A percentile compares a stretch with the other conserved stretches of the same genome.
These are phyloP conservation scores for Istiophorus platypterus DNA, from an alignment of 2,113 vertebrate species.

Conservation along the genomic window DNA sequence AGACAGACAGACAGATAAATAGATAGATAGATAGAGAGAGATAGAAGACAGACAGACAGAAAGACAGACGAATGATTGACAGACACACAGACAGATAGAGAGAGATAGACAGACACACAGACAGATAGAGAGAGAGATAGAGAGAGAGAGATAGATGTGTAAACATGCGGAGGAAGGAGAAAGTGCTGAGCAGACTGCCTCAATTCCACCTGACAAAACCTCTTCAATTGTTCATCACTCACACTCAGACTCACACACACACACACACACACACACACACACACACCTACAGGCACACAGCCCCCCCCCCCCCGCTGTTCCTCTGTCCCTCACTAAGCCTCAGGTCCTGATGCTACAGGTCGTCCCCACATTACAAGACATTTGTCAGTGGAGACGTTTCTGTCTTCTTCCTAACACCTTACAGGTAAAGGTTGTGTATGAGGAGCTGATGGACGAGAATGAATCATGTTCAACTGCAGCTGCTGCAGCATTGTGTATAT, in stretches of 20 bases:
- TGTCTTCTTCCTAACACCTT: no score
- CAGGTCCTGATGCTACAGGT: neutral
- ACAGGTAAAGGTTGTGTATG: no score
- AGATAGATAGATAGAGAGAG: neutral
- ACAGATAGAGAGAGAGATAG: constrained; percentile 20
- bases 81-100: neutral
- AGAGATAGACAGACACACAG: neutral
- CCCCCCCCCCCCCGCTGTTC: neutral
- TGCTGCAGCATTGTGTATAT: no score
- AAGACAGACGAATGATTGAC: constrained; percentile 11
- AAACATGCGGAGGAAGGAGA: constrained; percentile 87
- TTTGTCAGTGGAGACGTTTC: neutral
- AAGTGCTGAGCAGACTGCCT: constrained; percentile 89
- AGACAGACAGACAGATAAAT: no score
- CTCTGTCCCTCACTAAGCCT: neutral
- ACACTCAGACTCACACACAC: constrained; percentile 61
- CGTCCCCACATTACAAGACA: neutral
- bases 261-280: neutral
- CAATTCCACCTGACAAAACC: constrained; percentile 92
- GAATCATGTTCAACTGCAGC: no score
- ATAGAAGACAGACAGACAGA: neutral
- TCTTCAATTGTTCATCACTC: constrained; percentile 92
- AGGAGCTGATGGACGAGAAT: no score
- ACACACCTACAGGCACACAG: neutral
- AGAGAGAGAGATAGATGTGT: constrained; percentile 58